Evolutionary conservation across 1,140 invertebrate species (phyloP).

Genomic region (Drosophila watanabei): DNA sequence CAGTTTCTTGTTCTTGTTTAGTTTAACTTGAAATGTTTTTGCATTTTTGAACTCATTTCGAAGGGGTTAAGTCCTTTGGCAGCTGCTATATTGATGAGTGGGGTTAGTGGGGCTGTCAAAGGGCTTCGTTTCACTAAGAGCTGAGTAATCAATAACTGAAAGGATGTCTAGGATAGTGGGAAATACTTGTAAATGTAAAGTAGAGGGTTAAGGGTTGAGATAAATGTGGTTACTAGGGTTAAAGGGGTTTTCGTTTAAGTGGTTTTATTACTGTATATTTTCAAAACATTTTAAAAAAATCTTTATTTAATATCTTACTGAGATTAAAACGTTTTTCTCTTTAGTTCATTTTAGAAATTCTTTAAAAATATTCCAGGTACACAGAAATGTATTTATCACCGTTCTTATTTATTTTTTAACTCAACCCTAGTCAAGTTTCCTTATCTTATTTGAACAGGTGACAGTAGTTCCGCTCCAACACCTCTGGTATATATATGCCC

Average conservation of each 20-base stretch:
- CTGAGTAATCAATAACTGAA: conserved; percentile 53
- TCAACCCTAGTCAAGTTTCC: neutral
- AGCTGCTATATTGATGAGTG: conserved; percentile 54
- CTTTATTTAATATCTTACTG: neutral
- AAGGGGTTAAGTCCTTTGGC: conserved; percentile 55
- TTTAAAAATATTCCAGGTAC: no score
- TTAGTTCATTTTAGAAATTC: neutral
- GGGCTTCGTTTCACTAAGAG: conserved; percentile 10
- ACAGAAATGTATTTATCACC: no score
- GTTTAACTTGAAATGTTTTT: conserved; percentile 60
- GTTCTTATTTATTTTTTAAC: neutral
- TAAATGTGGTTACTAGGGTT: neutral
- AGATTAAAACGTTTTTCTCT: neutral
- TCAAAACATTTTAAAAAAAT: neutral
- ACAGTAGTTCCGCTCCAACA: conserved; percentile 61
- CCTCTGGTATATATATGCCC: conserved; percentile 15
- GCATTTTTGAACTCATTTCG: conserved; percentile 44
- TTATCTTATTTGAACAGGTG: conserved; percentile 11
- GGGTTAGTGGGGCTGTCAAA: conserved; percentile 44
- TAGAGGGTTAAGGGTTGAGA: no score
- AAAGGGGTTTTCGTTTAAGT: neutral
- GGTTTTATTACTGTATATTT: neutral
- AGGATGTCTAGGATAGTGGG: conserved; percentile 25
- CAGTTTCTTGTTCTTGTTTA: conserved; percentile 38
- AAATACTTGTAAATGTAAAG: neutral